Base-by-base conservation (phyloP, 30 jellyfish, hydroid and myxozoan species). In the Turritopsis rubra region DNA sequence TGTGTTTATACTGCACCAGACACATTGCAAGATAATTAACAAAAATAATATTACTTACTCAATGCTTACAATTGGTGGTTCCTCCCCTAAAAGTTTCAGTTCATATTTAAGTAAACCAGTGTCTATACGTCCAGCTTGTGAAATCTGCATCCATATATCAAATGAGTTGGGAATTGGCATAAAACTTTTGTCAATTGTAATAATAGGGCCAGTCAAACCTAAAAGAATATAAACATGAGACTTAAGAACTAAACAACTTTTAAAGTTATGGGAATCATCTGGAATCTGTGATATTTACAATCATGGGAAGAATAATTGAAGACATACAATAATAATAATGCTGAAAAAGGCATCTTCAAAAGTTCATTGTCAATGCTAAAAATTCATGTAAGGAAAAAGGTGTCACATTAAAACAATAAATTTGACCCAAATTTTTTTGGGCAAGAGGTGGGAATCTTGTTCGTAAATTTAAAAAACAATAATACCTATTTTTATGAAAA, bases 51-150 rank as follows among this genome's bases (percentile, higher is more conserved):
- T 7, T 68, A 27, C 77, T 7, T 68, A 68, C 77, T 7, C 8
- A n/a, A 68, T 68, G 17, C 17, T 0, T n/a, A 68, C 77, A 68
- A 68, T 68, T n/a, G 77, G 77, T 68, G 77, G 77, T 68, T 68
- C 77, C 19, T 68, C 77, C 0, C 16, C 31, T 19, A 68, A 68
- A 17, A 68, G 16, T 19, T 68, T 68, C 9, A 68, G 77, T 7
- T 68, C 77, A 68, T 41, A 41, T 41, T 41, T 41, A 3, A 41
- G 13, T 41, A 41, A 41, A 41, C 60, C 60, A 41, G 13, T 3
- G 60, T 41, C 60, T 41, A 13, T 13, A 41, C 60, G 60, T 41
- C 60, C 60, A 41, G 60, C 60, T 41, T 41, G 60, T 41, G 60
- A 41, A 41, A 41, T 41, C 13, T 41, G 5, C 60, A 41, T 41